Evolutionary conservation across 2,113 vertebrate species (phyloP).

Genomic region (Sporophila hypoxantha): DNA sequence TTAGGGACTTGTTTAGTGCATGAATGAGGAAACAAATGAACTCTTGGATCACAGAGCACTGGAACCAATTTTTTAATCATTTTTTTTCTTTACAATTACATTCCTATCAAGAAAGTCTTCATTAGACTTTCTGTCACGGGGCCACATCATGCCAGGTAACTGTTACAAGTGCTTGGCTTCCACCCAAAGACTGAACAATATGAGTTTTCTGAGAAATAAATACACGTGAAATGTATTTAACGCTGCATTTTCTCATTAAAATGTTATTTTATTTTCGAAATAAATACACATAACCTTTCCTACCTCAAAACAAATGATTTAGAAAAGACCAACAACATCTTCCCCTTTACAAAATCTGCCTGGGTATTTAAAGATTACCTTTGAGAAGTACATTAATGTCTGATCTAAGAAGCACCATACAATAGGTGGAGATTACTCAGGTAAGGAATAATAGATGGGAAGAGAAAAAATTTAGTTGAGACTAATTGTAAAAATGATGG

Average conservation of each 20-base stretch:
- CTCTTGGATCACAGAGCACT: constrained; percentile 58
- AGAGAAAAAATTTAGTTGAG: background rate
- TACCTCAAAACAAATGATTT: constrained; percentile 13
- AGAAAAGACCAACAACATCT: background rate
- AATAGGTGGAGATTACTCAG: background rate
- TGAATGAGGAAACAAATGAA: constrained; percentile 72
- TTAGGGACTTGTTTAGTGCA: constrained; percentile 73
- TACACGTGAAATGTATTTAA: background rate
- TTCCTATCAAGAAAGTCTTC: constrained; percentile 67
- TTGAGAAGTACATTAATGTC: background rate
- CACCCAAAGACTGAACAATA: constrained; percentile 34
- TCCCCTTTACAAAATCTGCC: background rate
- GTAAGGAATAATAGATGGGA: background rate
- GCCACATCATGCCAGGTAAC: constrained; percentile 42
- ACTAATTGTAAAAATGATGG: background rate
- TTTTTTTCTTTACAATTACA: constrained; percentile 66
- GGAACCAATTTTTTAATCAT: constrained; percentile 69
- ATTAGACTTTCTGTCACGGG: constrained; percentile 60
- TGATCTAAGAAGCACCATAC: background rate
- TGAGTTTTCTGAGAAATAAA: constrained; percentile 41
- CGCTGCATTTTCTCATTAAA: background rate
- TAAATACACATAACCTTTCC: constrained; percentile 4
- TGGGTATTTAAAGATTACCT: constrained; percentile 14
- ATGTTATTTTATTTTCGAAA: constrained; percentile 3
- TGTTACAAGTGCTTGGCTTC: constrained; percentile 24